phyloP scores from a whole-genome alignment of 2,113 vertebrate genomes.

The Nymphicus hollandicus region DNA sequence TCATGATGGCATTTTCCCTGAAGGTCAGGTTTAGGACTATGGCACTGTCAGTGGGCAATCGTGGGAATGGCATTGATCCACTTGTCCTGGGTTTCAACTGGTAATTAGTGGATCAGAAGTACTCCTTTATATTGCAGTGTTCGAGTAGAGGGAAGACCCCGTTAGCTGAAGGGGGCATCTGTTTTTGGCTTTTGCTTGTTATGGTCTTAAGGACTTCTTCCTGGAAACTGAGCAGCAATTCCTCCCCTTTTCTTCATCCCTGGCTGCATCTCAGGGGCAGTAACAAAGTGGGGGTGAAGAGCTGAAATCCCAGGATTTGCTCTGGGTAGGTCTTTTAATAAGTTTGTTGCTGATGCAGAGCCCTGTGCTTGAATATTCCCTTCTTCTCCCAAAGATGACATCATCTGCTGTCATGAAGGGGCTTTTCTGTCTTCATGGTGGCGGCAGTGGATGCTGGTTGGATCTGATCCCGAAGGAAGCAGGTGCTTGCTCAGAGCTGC shows the following conservation, averaged over 20 bases:
- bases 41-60: neutral
- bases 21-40: neutral
- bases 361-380: neutral
- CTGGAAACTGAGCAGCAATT: neutral
- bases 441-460: neutral
- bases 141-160: neutral
- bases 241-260: neutral
- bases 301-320: neutral
- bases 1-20: neutral
- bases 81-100: neutral
- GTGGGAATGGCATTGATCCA: neutral
- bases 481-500: slow-evolving; percentile 13
- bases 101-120: neutral
- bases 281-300: neutral
- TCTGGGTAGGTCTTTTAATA: neutral
- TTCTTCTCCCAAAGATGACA: neutral
- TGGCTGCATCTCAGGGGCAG: neutral
- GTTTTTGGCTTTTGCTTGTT: neutral
- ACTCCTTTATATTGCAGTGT: neutral
- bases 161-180: neutral
- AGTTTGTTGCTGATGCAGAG: neutral
- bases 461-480: neutral
- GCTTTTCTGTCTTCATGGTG: neutral
- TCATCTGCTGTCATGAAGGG: neutral
- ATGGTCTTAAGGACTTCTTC: neutral